Conservation (phyloP, 1,140 invertebrate genomes). For the Colletes gigas region DNA sequence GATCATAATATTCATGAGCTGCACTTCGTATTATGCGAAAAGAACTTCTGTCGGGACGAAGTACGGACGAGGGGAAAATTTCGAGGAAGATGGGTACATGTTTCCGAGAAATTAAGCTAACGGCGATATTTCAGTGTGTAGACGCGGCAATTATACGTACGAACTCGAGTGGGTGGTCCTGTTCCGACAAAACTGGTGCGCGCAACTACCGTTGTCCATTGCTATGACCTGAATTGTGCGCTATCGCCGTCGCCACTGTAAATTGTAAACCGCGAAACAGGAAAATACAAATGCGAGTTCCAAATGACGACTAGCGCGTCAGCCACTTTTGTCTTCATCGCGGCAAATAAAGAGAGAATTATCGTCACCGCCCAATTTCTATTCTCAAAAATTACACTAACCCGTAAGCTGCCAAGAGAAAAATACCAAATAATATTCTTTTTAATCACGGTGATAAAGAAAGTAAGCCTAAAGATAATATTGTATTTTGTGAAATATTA, state of each 20-base stretch:
- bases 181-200: neutral
- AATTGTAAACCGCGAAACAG: constrained; percentile 15
- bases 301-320: neutral
- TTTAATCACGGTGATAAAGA: too few species aligned
- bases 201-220: constrained; percentile 2
- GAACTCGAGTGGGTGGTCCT: neutral
- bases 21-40: neutral
- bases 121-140: constrained; percentile 9
- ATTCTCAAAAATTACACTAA: too few species aligned
- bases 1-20: constrained; percentile 32
- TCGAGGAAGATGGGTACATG: neutral
- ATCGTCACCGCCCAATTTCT: neutral
- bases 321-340: constrained; percentile 8
- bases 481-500: too few species aligned
- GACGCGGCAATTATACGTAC: constrained; percentile 1
- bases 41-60: neutral
- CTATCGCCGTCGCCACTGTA: neutral
- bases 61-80: neutral
- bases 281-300: neutral
- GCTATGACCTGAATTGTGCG: neutral
- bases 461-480: too few species aligned
- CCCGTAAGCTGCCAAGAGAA: too few species aligned
- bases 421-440: too few species aligned
- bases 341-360: neutral
- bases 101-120: constrained; percentile 18